A percentile compares a stretch with the other conserved stretches of the same genome.
phyloP scores from a whole-genome alignment of 2,113 vertebrate species.

The Erythrolamprus reginae region DNA sequence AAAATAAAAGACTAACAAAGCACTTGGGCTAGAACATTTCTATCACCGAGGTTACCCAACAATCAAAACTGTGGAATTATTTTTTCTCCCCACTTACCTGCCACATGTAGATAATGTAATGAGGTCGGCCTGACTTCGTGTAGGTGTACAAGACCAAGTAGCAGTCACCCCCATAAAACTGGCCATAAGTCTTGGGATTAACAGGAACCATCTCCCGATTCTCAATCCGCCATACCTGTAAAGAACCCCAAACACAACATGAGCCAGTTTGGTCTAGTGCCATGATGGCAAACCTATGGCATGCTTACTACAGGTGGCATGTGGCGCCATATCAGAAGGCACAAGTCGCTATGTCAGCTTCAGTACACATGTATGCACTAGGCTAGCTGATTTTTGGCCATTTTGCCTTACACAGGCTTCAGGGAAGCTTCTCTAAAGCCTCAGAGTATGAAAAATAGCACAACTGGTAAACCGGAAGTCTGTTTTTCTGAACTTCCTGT shows the following conservation, averaged over 20 bases:
- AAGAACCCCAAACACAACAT: not conserved
- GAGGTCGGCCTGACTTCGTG: slow-evolving; percentile 64
- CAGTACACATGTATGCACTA: no score
- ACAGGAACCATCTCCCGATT: slow-evolving; percentile 77
- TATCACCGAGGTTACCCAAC: not conserved
- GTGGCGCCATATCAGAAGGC: no score
- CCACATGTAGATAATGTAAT: slow-evolving; percentile 89
- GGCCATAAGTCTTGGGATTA: slow-evolving; percentile 71
- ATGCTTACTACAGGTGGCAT: no score
- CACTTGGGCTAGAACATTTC: no score
- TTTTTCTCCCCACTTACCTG: slow-evolving; percentile 76
- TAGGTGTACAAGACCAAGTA: slow-evolving; percentile 88
- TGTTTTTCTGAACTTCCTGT: no score
- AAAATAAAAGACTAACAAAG: not conserved
- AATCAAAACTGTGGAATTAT: not conserved
- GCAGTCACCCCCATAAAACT: slow-evolving; percentile 89
- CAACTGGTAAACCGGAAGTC: no score
- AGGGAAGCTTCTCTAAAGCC: no score
- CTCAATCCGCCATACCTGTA: slow-evolving; percentile 86
- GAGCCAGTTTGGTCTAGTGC: not conserved
- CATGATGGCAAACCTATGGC: no score
- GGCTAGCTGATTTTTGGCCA: no score
- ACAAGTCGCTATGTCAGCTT: no score
- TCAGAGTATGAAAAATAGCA: no score
- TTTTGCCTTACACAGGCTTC: no score